phyloP scores from a whole-genome alignment of 2,113 vertebrate species.

The Prietella phreatophila region DNA sequence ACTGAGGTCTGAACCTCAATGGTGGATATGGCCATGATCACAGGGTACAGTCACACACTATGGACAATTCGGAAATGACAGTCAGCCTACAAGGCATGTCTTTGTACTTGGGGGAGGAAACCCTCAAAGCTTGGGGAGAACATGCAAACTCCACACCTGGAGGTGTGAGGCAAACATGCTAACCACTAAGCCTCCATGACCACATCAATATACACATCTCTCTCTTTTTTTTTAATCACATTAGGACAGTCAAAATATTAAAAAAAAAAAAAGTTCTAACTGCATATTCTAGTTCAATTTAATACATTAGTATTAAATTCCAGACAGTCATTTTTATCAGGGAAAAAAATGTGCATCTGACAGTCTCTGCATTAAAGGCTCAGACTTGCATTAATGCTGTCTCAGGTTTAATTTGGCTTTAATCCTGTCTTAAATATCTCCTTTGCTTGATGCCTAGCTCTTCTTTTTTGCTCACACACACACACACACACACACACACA shows the following conservation, averaged over 20 bases:
- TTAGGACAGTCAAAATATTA: neutral
- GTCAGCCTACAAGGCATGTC: too few relatives aligned
- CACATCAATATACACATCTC: too few relatives aligned
- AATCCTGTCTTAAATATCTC: conserved; percentile 26
- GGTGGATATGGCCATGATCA: too few relatives aligned
- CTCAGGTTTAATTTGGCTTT: conserved; percentile 27
- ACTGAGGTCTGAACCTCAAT: too few relatives aligned
- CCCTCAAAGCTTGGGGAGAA: too few relatives aligned
- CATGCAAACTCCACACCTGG: too few relatives aligned
- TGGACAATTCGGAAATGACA: too few relatives aligned
- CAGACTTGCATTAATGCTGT: conserved; percentile 19
- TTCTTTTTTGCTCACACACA: neutral
- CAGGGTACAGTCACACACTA: too few relatives aligned
- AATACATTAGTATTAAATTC: neutral
- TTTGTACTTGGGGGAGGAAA: too few relatives aligned
- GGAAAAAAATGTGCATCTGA: neutral
- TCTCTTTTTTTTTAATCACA: neutral
- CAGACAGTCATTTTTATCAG: neutral
- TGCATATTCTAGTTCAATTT: neutral
- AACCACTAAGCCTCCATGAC: too few relatives aligned
- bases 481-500: neutral
- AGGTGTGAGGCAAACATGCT: too few relatives aligned
- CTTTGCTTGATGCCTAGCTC: neutral
- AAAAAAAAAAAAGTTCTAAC: neutral
- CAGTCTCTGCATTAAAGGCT: conserved; percentile 21